These are phyloP conservation scores for Danio tinwini DNA, from an alignment of 2,797 vertebrate genomes.

Conservation along the genomic window DNA sequence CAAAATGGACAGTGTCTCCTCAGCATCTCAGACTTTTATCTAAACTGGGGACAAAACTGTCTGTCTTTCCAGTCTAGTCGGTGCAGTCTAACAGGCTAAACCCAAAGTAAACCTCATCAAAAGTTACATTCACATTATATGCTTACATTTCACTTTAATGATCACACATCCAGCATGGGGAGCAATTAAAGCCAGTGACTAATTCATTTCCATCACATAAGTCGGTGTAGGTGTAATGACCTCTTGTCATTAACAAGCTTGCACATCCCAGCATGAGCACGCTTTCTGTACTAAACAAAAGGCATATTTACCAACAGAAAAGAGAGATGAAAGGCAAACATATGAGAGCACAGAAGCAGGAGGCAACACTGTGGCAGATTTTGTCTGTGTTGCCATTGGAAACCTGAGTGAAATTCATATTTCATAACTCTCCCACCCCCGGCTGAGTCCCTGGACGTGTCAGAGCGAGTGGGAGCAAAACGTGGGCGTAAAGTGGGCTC, in stretches of 20 bases:
- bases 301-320: constrained; percentile 24
- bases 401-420: constrained; percentile 61
- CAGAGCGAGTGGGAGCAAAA: constrained; percentile 57
- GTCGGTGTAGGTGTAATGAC: constrained; percentile 47
- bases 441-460: constrained; percentile 59
- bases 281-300: constrained; percentile 28
- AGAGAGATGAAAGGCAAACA: constrained; percentile 28
- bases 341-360: constrained; percentile 32
- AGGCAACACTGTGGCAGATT: constrained; percentile 31
- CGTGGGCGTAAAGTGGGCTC: constrained; percentile 62
- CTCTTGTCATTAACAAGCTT: constrained; percentile 23
- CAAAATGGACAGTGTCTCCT: not conserved
- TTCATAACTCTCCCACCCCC: constrained; percentile 65
- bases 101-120: not conserved
- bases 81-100: not conserved
- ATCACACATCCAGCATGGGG: not conserved
- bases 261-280: constrained; percentile 3
- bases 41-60: not conserved
- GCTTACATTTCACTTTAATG: not conserved
- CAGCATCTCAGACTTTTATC: not conserved
- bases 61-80: not conserved
- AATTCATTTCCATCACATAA: constrained; percentile 31
- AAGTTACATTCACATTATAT: not conserved
- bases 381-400: constrained; percentile 65
- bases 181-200: constrained; percentile 29